phyloP scores from a whole-genome alignment of 2,797 vertebrate genomes.

The Periophthalmus magnuspinnatus region DNA sequence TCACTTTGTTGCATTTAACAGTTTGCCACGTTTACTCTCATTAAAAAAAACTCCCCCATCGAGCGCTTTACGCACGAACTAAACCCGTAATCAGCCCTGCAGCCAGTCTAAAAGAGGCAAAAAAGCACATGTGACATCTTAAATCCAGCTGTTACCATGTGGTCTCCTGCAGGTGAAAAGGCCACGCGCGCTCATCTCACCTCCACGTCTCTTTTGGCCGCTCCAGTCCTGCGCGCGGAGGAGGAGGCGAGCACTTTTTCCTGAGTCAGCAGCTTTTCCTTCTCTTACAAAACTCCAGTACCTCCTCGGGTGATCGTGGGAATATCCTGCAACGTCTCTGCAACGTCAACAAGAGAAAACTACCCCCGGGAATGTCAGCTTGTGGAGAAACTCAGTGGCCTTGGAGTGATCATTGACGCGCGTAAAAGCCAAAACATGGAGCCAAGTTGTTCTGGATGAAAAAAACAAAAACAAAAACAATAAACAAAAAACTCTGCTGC shows the following conservation, averaged over 20 bases:
- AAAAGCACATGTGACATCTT: not conserved
- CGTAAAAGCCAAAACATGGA: no score
- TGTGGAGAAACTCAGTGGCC: not conserved
- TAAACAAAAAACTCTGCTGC: not conserved
- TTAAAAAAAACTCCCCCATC: not conserved
- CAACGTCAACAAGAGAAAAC: not conserved
- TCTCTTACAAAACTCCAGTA: constrained; percentile 11
- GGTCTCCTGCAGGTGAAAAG: not conserved
- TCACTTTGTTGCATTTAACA: constrained; percentile 4
- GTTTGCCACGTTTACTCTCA: not conserved
- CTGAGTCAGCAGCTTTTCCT: constrained; percentile 31
- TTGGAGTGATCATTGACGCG: not conserved
- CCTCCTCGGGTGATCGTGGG: constrained; percentile 29
- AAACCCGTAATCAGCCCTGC: not conserved
- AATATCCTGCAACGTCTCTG: constrained; percentile 1
- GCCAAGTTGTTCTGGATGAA: not conserved
- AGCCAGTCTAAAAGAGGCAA: not conserved
- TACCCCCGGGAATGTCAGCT: not conserved
- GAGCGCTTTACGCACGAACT: not conserved
- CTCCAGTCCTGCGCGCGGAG: constrained; percentile 16
- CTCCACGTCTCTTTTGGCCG: constrained; percentile 44
- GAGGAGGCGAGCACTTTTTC: constrained; percentile 7
- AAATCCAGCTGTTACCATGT: not conserved
- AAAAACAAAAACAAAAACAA: no score
- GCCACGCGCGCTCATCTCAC: constrained; percentile 48